These are phyloP conservation scores for Drosophila dunni DNA, from an alignment of 1,140 invertebrate species.

Conservation along the genomic window DNA sequence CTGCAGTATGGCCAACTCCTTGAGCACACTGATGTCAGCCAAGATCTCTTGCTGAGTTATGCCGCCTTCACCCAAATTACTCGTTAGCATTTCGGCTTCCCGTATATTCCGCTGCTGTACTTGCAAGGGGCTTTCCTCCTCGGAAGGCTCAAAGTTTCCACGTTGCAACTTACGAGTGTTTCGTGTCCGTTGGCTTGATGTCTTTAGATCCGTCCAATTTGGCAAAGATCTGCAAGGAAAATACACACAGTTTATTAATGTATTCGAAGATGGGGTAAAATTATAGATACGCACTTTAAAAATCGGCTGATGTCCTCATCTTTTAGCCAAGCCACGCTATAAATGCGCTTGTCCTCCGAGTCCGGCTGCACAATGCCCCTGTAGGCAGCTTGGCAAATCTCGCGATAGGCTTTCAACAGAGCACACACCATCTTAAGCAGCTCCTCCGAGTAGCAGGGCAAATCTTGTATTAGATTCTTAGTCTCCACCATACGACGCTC, in stretches of 20 bases:
- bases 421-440: slow-evolving; percentile 83
- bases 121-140: slow-evolving; percentile 91
- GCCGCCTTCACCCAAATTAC: slow-evolving; percentile 93
- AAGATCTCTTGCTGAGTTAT: slow-evolving; percentile 94
- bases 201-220: slow-evolving; percentile 92
- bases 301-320: slow-evolving; percentile 97
- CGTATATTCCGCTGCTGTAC: slow-evolving; percentile 92
- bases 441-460: slow-evolving; percentile 86
- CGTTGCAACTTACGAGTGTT: slow-evolving; percentile 77
- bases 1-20: slow-evolving; percentile 93
- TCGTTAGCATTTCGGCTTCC: slow-evolving; percentile 96
- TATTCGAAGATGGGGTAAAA: not conserved
- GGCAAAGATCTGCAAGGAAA: slow-evolving; percentile 88
- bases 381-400: slow-evolving; percentile 91
- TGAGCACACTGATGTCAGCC: slow-evolving; percentile 90
- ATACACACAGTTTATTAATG: not conserved
- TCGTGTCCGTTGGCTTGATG: slow-evolving; percentile 83
- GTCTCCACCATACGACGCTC: slow-evolving; percentile 90
- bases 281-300: slow-evolving; percentile 87
- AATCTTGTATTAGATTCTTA: slow-evolving; percentile 88
- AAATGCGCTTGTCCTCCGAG: slow-evolving; percentile 91
- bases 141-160: slow-evolving; percentile 85
- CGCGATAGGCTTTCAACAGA: slow-evolving; percentile 89
- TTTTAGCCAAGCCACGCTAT: slow-evolving; percentile 95
- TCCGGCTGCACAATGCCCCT: slow-evolving; percentile 92